Evolutionary conservation across 1,140 invertebrate genomes (phyloP).

Genomic region (Listronotus oregonensis): DNA sequence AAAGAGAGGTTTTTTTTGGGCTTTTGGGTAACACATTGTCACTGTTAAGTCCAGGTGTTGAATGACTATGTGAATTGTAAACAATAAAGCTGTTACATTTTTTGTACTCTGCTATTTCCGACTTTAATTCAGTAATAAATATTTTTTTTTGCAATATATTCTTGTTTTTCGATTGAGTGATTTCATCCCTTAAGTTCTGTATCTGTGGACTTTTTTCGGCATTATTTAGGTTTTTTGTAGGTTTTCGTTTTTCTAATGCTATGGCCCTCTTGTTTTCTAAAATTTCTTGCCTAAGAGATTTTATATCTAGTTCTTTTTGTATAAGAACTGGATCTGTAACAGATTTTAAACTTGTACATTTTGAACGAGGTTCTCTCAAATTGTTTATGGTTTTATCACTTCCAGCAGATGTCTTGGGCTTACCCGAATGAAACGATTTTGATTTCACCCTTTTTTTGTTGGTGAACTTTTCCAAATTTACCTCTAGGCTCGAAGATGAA

Average conservation of each 20-base stretch:
- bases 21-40: too few species aligned
- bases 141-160: not conserved
- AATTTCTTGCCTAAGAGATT: constrained; percentile 2
- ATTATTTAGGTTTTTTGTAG: not conserved
- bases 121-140: constrained; percentile 1
- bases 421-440: not conserved
- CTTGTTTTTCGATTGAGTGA: not conserved
- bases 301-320: not conserved
- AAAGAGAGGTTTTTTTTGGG: too few species aligned
- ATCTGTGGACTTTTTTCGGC: not conserved
- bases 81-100: not conserved
- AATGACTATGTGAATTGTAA: not conserved
- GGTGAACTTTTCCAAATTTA: constrained; percentile 5
- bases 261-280: not conserved
- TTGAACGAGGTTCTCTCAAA: not conserved
- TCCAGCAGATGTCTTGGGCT: not conserved
- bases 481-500: not conserved
- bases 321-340: constrained; percentile 3
- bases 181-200: constrained; percentile 3
- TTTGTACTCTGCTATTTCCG: constrained; percentile 9
- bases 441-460: not conserved
- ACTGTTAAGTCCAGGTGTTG: too few species aligned
- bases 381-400: not conserved
- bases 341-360: constrained; percentile 1
- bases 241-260: not conserved